Conservation (phyloP, 2,888 invertebrate genomes). For the Eremobia ochroleuca region DNA sequence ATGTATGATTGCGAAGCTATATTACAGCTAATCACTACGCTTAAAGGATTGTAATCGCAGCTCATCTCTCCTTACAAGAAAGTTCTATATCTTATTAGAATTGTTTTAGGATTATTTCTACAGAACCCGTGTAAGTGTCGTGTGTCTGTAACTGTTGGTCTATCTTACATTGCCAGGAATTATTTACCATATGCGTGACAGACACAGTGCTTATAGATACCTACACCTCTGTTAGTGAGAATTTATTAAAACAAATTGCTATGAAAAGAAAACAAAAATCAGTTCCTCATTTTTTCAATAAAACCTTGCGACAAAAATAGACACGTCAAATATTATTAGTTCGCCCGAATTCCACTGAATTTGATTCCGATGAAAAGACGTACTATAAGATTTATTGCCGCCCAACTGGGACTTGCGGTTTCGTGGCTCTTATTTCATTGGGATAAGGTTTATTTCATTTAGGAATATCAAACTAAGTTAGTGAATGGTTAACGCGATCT, state of each 20-base stretch:
- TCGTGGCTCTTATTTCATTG: slow-evolving; percentile 37
- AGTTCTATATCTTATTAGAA: background rate
- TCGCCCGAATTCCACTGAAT: slow-evolving; percentile 49
- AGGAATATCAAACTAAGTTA: slow-evolving; percentile 18
- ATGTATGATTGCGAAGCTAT: background rate
- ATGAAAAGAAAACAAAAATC: slow-evolving; percentile 12
- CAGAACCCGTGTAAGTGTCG: background rate
- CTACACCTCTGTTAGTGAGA: background rate
- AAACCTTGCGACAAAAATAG: slow-evolving; percentile 45
- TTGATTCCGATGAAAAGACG: slow-evolving; percentile 56
- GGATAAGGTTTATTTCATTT: slow-evolving; percentile 46
- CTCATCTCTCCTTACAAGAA: too few relatives aligned
- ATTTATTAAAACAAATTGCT: background rate
- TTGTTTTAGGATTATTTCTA: background rate
- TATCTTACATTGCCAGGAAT: background rate
- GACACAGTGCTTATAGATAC: background rate
- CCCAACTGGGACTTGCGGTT: slow-evolving; percentile 47
- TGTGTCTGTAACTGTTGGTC: too few relatives aligned
- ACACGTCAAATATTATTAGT: slow-evolving; percentile 60
- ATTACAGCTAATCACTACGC: background rate
- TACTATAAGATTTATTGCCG: slow-evolving; percentile 61
- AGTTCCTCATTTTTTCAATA: slow-evolving; percentile 49
- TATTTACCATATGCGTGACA: background rate
- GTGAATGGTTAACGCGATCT: slow-evolving; percentile 66
- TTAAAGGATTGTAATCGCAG: background rate